Percentiles rank a stretch among this genome's conserved stretches.
These are phyloP conservation scores for Parnassius apollo DNA, from an alignment of 2,888 invertebrate genomes.

Conservation along the genomic window DNA sequence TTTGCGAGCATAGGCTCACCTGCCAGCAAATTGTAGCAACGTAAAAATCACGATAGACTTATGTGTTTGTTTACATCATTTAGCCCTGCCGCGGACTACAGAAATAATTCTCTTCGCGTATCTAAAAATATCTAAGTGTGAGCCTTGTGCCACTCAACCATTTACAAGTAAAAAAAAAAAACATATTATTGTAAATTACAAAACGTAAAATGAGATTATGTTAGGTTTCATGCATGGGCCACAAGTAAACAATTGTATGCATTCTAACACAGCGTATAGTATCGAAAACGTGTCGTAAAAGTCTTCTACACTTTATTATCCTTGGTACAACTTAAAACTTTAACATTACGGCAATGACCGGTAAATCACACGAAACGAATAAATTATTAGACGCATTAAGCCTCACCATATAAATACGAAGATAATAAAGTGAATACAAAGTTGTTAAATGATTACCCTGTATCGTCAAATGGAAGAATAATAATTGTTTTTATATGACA, in stretches of 20 bases:
- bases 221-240: no score
- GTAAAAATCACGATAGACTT: neutral
- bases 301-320: constrained; percentile 61
- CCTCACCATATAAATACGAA: constrained; percentile 51
- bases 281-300: constrained; percentile 41
- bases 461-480: constrained; percentile 35
- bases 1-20: constrained; percentile 22
- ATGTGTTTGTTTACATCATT: constrained; percentile 5
- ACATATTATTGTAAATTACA: no score
- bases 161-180: no score
- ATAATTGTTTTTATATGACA: constrained; percentile 1
- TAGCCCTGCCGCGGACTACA: neutral
- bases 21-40: constrained; percentile 14
- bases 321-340: constrained; percentile 58
- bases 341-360: constrained; percentile 58
- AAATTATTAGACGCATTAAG: constrained; percentile 66
- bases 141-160: no score
- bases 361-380: constrained; percentile 68
- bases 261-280: neutral
- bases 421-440: constrained; percentile 46
- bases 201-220: no score
- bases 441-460: constrained; percentile 37
- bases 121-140: no score
- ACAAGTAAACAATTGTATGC: no score
- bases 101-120: neutral